These are phyloP conservation scores for Limnothrissa miodon DNA, from an alignment of 2,113 vertebrate species.

Conservation along the genomic window DNA sequence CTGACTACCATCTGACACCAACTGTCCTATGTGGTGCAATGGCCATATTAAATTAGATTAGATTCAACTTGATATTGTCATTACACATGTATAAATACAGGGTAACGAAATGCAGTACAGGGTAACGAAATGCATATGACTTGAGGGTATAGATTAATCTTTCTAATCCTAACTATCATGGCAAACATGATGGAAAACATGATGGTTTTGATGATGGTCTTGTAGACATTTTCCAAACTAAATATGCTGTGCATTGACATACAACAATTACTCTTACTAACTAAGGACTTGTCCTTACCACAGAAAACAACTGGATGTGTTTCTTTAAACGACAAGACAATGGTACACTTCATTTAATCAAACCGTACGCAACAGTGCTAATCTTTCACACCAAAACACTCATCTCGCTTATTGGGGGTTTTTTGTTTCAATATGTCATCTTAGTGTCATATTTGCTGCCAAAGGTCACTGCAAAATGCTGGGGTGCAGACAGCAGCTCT, in stretches of 20 bases:
- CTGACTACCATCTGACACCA: neutral
- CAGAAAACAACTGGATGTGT: neutral
- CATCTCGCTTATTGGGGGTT: conserved; percentile 43
- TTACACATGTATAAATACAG: too few relatives aligned
- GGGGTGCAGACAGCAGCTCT: neutral
- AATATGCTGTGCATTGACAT: neutral
- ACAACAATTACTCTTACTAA: neutral
- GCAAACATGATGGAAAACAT: neutral
- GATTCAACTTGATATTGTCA: too few relatives aligned
- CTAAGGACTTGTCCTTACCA: neutral
- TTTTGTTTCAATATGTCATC: neutral
- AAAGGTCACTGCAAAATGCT: neutral
- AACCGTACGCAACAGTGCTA: conserved; percentile 25
- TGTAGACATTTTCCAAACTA: neutral
- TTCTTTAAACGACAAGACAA: conserved; percentile 27
- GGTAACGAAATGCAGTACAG: too few relatives aligned
- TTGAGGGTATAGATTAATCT: neutral
- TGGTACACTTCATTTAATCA: conserved; percentile 29
- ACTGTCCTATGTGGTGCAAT: neutral
- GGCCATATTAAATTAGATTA: neutral
- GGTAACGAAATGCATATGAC: too few relatives aligned
- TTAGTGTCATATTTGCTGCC: neutral
- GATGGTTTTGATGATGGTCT: too few relatives aligned
- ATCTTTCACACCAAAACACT: conserved; percentile 29
- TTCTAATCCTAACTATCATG: neutral